Base-by-base conservation (phyloP, 2,797 vertebrate species). In the Silurus aristotelis region DNA sequence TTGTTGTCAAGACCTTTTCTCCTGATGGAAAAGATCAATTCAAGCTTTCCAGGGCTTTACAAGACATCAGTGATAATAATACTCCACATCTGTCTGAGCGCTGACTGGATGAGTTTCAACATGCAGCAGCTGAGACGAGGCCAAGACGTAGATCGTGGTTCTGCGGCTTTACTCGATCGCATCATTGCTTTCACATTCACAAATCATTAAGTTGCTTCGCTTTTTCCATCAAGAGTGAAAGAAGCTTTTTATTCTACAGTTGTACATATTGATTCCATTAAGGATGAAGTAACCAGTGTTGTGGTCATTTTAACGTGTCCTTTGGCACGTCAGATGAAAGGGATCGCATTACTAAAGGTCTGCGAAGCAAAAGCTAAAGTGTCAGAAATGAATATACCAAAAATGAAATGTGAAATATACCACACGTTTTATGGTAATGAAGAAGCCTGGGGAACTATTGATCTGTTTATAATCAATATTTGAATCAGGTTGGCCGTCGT, bases 61-160 rank as follows among this genome's bases (percentile, higher is more conserved):
- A 90, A 83, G 84, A 76, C 84, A 88, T 80, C 87, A 86, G 88
- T 84, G 88, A 90, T 90, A 90, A 94, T 93, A 91, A 79, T 68
- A 72, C 66, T 43, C 25, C 22, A 84, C 67, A 84, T 92, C 88
- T 83, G 87, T 92, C 88, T 86, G 38, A 31, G 63, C 1, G 17
- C 83, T 80, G 85, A 61, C 83, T 82, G 85, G 67, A 81, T 80
- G 84, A 46, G 89, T 63, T 63, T 90, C 90, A 89, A 88, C 88
- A 89, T 82, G 90, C 79, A 91, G 80, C 84, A 77, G 27, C 83
- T 58, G 8, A 82, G 58, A 22, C 73, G 81, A 91, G 81, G 81
- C 87, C 91, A 90, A 90, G 84, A 91, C 87, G 84, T 55, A 78
- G 48, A 85, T 83, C 77, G 81, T 83, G 67, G 72, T 77, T 66